Evolutionary conservation across 2,888 invertebrate genomes (phyloP), one percentile per base, ranked within the genome.

Genomic region (Rhingia campestris): DNA sequence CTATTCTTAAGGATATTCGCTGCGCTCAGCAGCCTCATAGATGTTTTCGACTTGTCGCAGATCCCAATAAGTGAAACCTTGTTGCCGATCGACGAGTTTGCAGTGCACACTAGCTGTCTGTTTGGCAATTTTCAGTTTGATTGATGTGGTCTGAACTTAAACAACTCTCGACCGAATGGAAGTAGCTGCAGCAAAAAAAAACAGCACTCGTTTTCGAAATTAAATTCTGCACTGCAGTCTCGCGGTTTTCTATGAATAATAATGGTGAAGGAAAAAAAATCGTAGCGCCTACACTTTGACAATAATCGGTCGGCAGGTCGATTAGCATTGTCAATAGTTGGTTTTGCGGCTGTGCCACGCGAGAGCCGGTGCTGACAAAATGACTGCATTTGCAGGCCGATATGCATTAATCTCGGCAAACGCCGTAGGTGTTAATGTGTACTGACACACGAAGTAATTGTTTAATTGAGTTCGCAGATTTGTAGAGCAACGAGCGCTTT

Each of bases 371-470:
- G 58, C 67, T 51, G 41, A 63, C 76, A 67, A 54, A 66, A 53
- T 66, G 76, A 72, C 58, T 77, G 81, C 45, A 77, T 81, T 76
- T 67, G 3, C 35, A 63, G 73, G 64, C 56, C 43, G 35, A 59
- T 14, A 33, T 72, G 82, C 61, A 82, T 82, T 63, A 77, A 82
- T 82, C 77, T 77, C 72, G 7, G 66, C 43, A 30, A 64, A 22
- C 69, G 63, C 66, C 58, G 82, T 82, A 82, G 82, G 79, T 82
- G 82, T 79, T 82, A 82, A 82, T 79, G 32, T 59, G 45, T 79
- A 77, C 53, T 74, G 82, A 82, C 82, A 70, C 7, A 74, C 64
- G 73, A 79, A 74, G 82, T 82, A 82, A 79, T 79, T 82, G 79
- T 82, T 82, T 82, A 79, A 82, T 82, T 82, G 73, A 79, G 73